Base-by-base conservation (phyloP, 2,888 invertebrate species). In the Coremacera marginata region DNA sequence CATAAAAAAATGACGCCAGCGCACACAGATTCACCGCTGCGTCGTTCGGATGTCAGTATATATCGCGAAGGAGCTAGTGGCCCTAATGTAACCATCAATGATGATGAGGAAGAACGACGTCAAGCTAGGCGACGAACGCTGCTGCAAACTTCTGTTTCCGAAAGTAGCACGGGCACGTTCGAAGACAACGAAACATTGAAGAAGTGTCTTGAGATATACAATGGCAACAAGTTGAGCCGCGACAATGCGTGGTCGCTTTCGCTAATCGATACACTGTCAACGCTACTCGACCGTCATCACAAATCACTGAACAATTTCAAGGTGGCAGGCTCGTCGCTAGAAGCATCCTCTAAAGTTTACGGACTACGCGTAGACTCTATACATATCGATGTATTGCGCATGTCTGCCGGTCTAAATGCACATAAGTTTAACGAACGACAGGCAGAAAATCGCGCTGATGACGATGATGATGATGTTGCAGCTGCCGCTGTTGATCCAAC, bases 161-260 rank as follows among this genome's bases (percentile, higher is more conserved):
- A 81, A n/a, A 72, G 81, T 78, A 82, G 83, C 34, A 68, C 82
- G 37, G 80, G 82, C 63, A 83, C 85, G 3, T 80, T 88, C 22
- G 87, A 88, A 79, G 85, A 93, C 74, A 92, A 92, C 86, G 94
- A 94, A 82, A 94, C 94, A 81, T 93, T 94, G 81, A 91, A 93
- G 79, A 93, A 93, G 80, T 95, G 95, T 85, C 91, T 95, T 67
- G 94, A 95, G 84, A 91, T 95, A n/a, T 94, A 93, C 85, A 92
- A 94, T 80, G 95, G 95, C 90, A 95, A 95, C 91, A 97, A 96
- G 93, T 94, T 98, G 82, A 96, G 93, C 84, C 91, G 93, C 70
- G 96, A 96, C 86, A 97, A 97, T 91, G 97, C 96, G 0, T 98
- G 97, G 92, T 94, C 93, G 80, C 90, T 97, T 1, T 94, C 95